Percentiles rank a stretch among this genome's conserved stretches.
phyloP scores from a whole-genome alignment of 2,797 vertebrate genomes.

The Peromyscus eremicus region DNA sequence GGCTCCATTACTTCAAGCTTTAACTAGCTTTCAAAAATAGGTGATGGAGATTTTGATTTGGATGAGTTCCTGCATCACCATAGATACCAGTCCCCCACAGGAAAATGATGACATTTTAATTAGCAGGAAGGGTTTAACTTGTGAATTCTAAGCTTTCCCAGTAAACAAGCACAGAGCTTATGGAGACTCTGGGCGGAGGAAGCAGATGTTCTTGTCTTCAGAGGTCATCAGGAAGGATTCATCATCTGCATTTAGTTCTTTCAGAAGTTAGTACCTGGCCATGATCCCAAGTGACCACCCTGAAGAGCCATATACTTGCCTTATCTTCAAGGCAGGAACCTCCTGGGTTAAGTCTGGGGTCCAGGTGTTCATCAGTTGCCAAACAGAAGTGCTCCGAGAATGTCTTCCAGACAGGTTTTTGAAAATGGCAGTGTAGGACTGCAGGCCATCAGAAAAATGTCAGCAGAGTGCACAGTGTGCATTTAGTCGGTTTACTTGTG shows the following conservation, averaged over 20 bases:
- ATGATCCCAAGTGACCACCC: not conserved
- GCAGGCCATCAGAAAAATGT: not conserved
- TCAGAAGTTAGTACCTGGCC: not conserved
- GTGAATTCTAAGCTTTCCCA: conserved; percentile 64
- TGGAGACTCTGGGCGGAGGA: not conserved
- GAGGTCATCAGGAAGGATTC: conserved; percentile 27
- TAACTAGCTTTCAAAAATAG: conserved; percentile 80
- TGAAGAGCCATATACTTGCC: not conserved
- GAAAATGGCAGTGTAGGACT: not conserved
- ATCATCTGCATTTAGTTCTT: not conserved
- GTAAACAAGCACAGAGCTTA: conserved; percentile 61
- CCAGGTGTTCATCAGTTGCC: not conserved
- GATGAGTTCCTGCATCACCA: conserved; percentile 77
- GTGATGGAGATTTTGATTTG: conserved; percentile 78
- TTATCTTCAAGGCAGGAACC: conserved; percentile 6
- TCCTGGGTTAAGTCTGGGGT: not conserved
- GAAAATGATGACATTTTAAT: conserved; percentile 80
- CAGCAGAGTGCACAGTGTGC: not conserved
- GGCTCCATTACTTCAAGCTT: conserved; percentile 60
- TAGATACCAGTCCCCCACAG: conserved; percentile 79
- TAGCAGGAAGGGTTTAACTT: conserved; percentile 75
- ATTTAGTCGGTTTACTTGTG: not conserved
- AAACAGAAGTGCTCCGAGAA: not conserved
- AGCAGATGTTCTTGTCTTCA: conserved; percentile 17
- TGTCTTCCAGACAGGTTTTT: not conserved